These are phyloP conservation scores for Promerops cafer DNA, from an alignment of 2,113 vertebrate species.

Conservation along the genomic window DNA sequence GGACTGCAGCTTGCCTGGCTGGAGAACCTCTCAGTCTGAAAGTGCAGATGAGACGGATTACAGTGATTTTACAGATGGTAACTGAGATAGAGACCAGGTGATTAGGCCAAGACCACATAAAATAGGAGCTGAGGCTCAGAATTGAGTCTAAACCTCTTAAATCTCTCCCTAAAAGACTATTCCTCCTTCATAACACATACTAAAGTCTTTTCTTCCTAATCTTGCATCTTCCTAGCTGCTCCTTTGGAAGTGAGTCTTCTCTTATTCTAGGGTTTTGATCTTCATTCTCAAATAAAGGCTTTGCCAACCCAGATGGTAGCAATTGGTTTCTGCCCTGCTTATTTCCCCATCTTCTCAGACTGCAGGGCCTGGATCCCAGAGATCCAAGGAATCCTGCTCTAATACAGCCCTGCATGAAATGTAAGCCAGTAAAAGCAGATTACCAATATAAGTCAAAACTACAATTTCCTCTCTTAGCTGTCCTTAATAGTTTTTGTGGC, in stretches of 20 bases:
- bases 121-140: background rate
- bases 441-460: slow-evolving; percentile 28
- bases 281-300: background rate
- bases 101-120: background rate
- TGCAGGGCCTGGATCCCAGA: background rate
- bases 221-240: background rate
- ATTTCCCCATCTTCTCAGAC: background rate
- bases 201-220: background rate
- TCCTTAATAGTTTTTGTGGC: slow-evolving; percentile 60
- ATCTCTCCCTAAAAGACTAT: background rate
- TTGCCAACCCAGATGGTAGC: slow-evolving; percentile 31
- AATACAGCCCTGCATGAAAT: background rate
- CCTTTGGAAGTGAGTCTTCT: background rate
- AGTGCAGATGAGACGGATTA: background rate
- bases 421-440: slow-evolving; percentile 43
- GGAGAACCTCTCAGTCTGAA: background rate
- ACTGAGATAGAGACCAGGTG: background rate
- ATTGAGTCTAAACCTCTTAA: background rate
- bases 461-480: slow-evolving; percentile 37
- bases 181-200: background rate
- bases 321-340: slow-evolving; percentile 30
- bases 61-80: background rate
- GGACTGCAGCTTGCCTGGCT: background rate
- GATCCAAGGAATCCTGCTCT: slow-evolving; percentile 13
- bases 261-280: background rate